These are phyloP conservation scores for Piscicola geometra DNA, from an alignment of 2,888 invertebrate species.

Conservation along the genomic window DNA sequence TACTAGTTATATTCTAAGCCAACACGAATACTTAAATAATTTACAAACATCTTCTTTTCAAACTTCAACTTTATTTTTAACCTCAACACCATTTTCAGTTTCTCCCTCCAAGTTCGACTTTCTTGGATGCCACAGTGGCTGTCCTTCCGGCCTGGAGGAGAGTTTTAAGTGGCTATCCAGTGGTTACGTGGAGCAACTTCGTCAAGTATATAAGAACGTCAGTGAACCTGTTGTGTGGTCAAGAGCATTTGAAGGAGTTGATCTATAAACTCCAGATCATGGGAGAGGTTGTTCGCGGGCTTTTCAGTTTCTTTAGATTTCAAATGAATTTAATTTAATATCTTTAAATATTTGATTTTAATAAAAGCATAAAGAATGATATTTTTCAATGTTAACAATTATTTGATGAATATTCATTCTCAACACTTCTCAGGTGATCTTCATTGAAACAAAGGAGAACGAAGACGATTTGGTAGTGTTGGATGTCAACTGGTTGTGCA, in stretches of 20 bases:
- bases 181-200: conserved; percentile 63
- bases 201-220: conserved; percentile 61
- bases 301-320: neutral
- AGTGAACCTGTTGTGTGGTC: conserved; percentile 65
- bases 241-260: conserved; percentile 64
- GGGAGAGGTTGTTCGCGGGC: conserved; percentile 61
- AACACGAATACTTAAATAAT: too few relatives aligned
- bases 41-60: too few relatives aligned
- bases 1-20: too few relatives aligned
- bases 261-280: conserved; percentile 65
- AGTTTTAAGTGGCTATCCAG: conserved; percentile 62
- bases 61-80: too few relatives aligned
- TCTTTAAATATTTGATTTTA: neutral
- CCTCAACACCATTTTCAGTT: conserved; percentile 56
- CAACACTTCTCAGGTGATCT: conserved; percentile 61
- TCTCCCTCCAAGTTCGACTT: conserved; percentile 61
- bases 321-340: neutral
- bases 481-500: conserved; percentile 67
- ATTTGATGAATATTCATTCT: neutral
- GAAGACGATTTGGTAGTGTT: conserved; percentile 65
- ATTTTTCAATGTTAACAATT: conserved; percentile 27
- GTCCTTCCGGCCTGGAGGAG: conserved; percentile 58
- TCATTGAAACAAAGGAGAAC: conserved; percentile 59
- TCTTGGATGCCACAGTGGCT: conserved; percentile 62
- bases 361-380: neutral